Conservation (phyloP, 1,140 invertebrate species). For the Frieseomelitta varia region DNA sequence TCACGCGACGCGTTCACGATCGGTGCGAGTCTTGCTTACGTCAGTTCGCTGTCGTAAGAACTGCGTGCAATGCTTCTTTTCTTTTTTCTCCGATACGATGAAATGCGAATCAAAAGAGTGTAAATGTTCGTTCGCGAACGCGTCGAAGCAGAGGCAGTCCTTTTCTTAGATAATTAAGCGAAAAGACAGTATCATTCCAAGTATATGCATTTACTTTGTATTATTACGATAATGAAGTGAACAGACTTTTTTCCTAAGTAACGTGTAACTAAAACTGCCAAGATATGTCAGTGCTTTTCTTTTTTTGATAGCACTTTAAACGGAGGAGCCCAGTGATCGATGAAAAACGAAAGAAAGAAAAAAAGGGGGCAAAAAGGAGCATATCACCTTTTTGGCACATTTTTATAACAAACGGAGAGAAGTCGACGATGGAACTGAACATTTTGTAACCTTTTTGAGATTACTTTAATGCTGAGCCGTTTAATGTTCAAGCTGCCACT, state of each 20-base stretch:
- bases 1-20: slow-evolving; percentile 8
- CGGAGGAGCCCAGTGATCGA: slow-evolving; percentile 43
- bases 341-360: not conserved
- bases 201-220: slow-evolving; percentile 73
- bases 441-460: slow-evolving; percentile 67
- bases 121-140: slow-evolving; percentile 45
- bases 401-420: slow-evolving; percentile 55
- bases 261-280: slow-evolving; percentile 67
- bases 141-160: slow-evolving; percentile 1
- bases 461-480: slow-evolving; percentile 63
- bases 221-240: slow-evolving; percentile 58
- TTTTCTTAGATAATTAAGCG: slow-evolving; percentile 50
- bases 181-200: slow-evolving; percentile 71
- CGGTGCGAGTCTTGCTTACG: not conserved
- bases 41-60: not conserved
- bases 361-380: slow-evolving; percentile 28
- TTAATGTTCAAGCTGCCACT: slow-evolving; percentile 62
- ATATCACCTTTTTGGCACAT: slow-evolving; percentile 67
- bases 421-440: slow-evolving; percentile 48
- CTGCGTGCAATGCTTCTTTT: not conserved
- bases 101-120: slow-evolving; percentile 57
- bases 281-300: slow-evolving; percentile 53
- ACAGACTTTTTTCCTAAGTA: slow-evolving; percentile 59
- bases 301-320: slow-evolving; percentile 29
- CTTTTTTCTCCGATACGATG: not conserved